Conservation (phyloP, 1,140 invertebrate genomes). For the Sarcophaga peregrina region DNA sequence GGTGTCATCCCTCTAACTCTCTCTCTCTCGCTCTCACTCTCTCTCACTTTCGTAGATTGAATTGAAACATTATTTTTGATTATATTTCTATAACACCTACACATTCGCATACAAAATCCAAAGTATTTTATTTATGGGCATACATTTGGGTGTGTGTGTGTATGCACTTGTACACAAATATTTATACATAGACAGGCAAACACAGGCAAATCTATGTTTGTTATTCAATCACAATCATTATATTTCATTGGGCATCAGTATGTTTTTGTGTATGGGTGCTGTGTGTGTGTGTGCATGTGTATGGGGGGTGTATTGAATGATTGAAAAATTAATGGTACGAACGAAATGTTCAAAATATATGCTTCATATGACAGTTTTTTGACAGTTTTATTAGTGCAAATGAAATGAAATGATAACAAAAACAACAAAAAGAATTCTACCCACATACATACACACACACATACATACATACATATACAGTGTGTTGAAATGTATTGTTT, state of each 20-base stretch:
- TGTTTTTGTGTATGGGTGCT: too few species aligned
- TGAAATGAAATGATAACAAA: too few species aligned
- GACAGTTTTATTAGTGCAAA: slow-evolving; percentile 6
- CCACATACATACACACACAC: too few species aligned
- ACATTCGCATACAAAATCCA: background rate
- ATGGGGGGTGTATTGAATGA: background rate
- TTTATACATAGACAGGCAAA: background rate
- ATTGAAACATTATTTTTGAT: background rate
- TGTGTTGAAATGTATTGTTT: too few species aligned
- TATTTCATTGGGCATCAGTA: too few species aligned
- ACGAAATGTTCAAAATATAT: background rate
- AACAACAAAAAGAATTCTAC: too few species aligned
- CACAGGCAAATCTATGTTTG: too few species aligned
- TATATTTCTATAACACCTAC: background rate
- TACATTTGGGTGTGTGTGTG: background rate
- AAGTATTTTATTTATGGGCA: background rate
- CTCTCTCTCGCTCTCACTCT: too few species aligned
- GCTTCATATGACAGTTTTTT: background rate
- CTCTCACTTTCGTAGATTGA: background rate
- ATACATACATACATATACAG: too few species aligned
- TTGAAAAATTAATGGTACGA: background rate
- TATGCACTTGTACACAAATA: background rate
- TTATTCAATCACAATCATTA: too few species aligned
- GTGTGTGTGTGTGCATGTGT: background rate
- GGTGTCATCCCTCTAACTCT: too few species aligned